Base-by-base conservation (phyloP, 2,797 vertebrate species). In the Corythornis leucogaster region DNA sequence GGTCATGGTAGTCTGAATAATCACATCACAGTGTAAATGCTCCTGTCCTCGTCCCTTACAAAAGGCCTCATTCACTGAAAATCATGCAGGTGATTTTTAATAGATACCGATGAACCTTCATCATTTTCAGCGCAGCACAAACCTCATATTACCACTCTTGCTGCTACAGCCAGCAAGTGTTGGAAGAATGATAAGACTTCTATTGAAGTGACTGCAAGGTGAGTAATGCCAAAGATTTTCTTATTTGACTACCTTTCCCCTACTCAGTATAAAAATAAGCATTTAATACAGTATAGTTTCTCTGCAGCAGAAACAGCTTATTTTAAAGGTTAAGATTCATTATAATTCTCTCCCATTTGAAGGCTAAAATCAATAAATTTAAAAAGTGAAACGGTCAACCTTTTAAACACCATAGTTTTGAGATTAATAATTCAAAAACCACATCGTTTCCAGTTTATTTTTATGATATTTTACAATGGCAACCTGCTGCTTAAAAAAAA, bases 1-100 rank as follows among this genome's bases (percentile, higher is more conserved):
- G 67, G 84, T 25, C 69, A 11, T 3, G 3, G 61, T 15, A 83
- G 83, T 71, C 79, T 69, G 63, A 95, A 94, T 89, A 86, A 94
- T 82, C 59, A 66, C 67, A 82, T 25, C 61, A 22, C 42, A 63
- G 46, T 11, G 26, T 57, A 83, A 89, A 80, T 26, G 19, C 18
- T 77, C 21, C 71, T 57, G 31, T 40, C 46, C 70, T 76, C 70
- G 33, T 6, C 54, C 76, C 67, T 85, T 33, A 67, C 71, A 89
- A 83, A 92, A 74, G 33, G 26, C 63, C 46, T 62, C 11, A 3
- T 63, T 75, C 75, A 45, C 55, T n/a, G 26, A 55, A 78, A 93
- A 68, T 55, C 76, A 70, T 22, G 45, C 70, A 94, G 87, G 76
- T 90, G 87, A 90, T 87, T 93, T 93, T 91, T 74, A 57, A 91